Evolutionary conservation across 2,797 vertebrate genomes (phyloP).

Genomic region (Petrocephalus sullivani): DNA sequence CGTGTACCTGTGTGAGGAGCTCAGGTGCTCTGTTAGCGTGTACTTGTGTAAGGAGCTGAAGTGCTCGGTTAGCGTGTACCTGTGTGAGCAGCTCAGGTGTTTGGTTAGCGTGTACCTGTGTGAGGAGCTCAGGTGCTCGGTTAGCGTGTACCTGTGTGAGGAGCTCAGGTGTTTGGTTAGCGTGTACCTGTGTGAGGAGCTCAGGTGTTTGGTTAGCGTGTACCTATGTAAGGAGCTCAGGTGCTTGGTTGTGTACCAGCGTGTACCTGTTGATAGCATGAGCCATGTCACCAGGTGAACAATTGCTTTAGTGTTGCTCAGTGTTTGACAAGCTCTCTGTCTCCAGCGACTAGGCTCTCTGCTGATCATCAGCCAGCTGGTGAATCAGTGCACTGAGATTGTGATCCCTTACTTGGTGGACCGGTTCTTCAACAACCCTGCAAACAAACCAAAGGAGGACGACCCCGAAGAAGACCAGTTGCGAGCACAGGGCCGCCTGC

Average conservation of each 20-base stretch:
- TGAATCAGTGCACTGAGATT: constrained; percentile 70
- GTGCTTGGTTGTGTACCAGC: neutral
- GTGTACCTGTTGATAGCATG: neutral
- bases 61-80: neutral
- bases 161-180: neutral
- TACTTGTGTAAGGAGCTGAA: neutral
- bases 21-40: neutral
- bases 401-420: constrained; percentile 67
- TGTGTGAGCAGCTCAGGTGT: neutral
- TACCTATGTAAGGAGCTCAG: neutral
- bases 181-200: neutral
- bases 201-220: neutral
- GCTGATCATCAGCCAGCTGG: constrained; percentile 64
- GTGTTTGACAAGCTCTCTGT: neutral
- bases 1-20: neutral
- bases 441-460: constrained; percentile 52
- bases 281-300: neutral
- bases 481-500: constrained; percentile 57
- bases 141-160: neutral
- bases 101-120: neutral
- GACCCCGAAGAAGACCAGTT: constrained; percentile 68
- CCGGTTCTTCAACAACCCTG: constrained; percentile 50
- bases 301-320: neutral
- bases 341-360: constrained; percentile 65
- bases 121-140: neutral